Evolutionary conservation across 1,140 invertebrate genomes (phyloP).

Genomic region (Sipha flava): DNA sequence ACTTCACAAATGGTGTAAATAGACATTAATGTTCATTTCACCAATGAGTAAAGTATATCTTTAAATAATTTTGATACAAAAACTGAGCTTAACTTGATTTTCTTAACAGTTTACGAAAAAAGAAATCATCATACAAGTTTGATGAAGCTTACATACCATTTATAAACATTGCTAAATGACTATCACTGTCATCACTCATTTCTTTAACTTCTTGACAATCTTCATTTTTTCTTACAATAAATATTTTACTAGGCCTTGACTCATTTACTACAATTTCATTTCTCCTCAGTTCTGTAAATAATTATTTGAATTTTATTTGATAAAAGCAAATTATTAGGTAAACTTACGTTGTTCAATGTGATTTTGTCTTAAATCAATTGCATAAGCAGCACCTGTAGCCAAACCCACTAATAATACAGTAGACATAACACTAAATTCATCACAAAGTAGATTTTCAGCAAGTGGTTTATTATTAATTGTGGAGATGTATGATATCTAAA

Average conservation of each 20-base stretch:
- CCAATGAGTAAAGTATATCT: no score
- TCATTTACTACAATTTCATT: constrained; percentile 18
- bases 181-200: background rate
- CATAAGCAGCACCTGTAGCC: background rate
- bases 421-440: constrained; percentile 19
- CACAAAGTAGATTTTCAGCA: background rate
- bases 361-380: background rate
- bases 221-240: constrained; percentile 1
- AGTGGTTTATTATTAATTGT: background rate
- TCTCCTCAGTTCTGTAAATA: background rate
- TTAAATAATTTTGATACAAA: no score
- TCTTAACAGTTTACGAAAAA: no score
- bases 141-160: no score
- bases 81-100: no score
- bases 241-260: background rate
- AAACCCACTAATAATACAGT: background rate
- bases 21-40: no score
- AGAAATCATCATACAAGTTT: no score
- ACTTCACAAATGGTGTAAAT: no score
- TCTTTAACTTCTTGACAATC: constrained; percentile 20
- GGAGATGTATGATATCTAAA: background rate
- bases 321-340: background rate
- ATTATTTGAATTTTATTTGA: background rate
- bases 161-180: constrained; percentile 20
- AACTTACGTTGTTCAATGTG: background rate